These are phyloP conservation scores for Lynx canadensis DNA, from an alignment of 2,113 vertebrate species.

Conservation along the genomic window DNA sequence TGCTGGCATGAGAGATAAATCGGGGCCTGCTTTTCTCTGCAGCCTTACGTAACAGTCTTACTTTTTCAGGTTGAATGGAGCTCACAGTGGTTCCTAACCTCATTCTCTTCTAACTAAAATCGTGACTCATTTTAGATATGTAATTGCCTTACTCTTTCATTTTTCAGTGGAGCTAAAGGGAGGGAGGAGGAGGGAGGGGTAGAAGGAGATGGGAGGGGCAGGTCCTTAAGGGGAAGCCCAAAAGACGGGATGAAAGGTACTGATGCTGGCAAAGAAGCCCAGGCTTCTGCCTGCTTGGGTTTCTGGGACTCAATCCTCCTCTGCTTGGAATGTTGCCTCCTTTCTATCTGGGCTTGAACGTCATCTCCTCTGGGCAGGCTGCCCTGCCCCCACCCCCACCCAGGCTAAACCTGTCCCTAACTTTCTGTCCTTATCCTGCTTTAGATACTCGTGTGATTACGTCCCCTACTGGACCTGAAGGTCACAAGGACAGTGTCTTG, in stretches of 20 bases:
- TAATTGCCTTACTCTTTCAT: neutral
- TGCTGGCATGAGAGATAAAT: neutral
- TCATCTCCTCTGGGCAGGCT: neutral
- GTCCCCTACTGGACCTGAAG: neutral
- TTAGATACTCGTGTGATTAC: neutral
- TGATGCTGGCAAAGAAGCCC: neutral
- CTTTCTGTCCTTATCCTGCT: neutral
- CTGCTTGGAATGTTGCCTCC: neutral
- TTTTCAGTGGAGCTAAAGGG: neutral
- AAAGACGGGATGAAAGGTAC: neutral
- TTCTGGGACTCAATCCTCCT: neutral
- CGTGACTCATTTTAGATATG: neutral
- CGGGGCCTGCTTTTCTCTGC: neutral
- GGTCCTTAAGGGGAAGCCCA: neutral
- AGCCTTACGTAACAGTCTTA: neutral
- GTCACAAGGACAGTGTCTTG: neutral
- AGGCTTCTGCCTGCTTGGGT: neutral
- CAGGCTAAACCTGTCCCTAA: neutral
- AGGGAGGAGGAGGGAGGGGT: neutral
- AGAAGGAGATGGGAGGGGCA: neutral
- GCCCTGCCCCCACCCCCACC: neutral
- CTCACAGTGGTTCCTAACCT: slow-evolving; percentile 29
- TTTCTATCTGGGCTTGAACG: neutral
- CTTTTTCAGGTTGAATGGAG: neutral
- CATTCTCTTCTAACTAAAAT: slow-evolving; percentile 14